Conservation (phyloP, 2,113 vertebrate species). For the Ictalurus punctatus region DNA sequence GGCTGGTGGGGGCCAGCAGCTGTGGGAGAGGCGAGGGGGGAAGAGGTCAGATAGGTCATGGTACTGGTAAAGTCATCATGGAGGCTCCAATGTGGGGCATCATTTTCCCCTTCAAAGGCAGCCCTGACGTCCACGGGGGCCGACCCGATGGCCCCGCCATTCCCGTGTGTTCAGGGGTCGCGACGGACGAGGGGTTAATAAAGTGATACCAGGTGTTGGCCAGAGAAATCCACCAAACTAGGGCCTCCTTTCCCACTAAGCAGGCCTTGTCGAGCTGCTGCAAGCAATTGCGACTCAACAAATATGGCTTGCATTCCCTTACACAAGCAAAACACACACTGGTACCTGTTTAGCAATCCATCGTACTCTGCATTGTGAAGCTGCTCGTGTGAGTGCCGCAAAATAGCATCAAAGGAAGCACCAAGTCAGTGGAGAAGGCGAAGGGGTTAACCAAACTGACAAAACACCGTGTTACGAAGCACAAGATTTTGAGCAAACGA, state of each 20-base stretch:
- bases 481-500: constrained; percentile 46
- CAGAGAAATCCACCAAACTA: constrained; percentile 64
- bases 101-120: constrained; percentile 73
- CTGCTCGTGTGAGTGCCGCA: constrained; percentile 27
- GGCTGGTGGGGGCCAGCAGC: constrained; percentile 71
- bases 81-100: constrained; percentile 67
- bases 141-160: constrained; percentile 68
- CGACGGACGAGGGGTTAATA: constrained; percentile 75
- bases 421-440: constrained; percentile 44
- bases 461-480: constrained; percentile 64
- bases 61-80: constrained; percentile 79
- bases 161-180: constrained; percentile 71
- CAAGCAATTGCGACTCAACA: constrained; percentile 39
- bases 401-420: constrained; percentile 46
- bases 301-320: constrained; percentile 49
- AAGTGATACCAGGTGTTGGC: constrained; percentile 82
- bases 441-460: constrained; percentile 60
- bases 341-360: constrained; percentile 27
- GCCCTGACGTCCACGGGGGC: constrained; percentile 64
- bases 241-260: constrained; percentile 69
- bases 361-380: neutral
- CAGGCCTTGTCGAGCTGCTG: constrained; percentile 56
- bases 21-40: constrained; percentile 70
- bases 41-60: constrained; percentile 68
- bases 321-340: constrained; percentile 49